Evolutionary conservation across 1,140 invertebrate genomes (phyloP).

Genomic region (Hormaphis cornu): DNA sequence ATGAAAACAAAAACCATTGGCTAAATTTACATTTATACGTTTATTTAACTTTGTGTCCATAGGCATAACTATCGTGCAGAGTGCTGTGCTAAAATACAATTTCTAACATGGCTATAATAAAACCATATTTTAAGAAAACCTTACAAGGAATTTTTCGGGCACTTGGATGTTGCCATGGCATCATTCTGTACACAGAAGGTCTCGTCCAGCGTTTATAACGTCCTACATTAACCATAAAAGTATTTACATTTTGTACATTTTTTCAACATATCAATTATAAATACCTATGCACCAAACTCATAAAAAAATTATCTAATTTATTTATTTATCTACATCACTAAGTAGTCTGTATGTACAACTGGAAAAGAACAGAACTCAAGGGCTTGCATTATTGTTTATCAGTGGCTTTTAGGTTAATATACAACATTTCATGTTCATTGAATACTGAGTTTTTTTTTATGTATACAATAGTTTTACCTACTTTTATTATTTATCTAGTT

Average conservation of each 20-base stretch:
- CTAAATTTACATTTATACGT: background rate
- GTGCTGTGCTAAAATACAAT: slow-evolving; percentile 21
- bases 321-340: too few relatives aligned
- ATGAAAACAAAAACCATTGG: background rate
- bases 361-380: too few relatives aligned
- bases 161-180: slow-evolving; percentile 22
- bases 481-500: background rate
- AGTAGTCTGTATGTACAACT: too few relatives aligned
- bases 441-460: background rate
- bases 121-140: slow-evolving; percentile 14
- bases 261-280: background rate
- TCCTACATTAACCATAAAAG: slow-evolving; percentile 28
- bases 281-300: background rate
- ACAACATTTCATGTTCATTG: background rate
- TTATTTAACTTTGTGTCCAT: background rate
- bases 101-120: background rate
- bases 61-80: background rate
- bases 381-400: too few relatives aligned
- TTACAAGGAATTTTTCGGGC: slow-evolving; percentile 18
- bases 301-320: background rate
- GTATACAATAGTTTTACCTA: background rate
- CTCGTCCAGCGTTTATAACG: slow-evolving; percentile 22
- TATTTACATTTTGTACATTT: background rate
- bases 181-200: slow-evolving; percentile 27
- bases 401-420: too few relatives aligned